These are phyloP conservation scores for Parnassius smintheus DNA, from an alignment of 2,888 invertebrate genomes.

Conservation along the genomic window DNA sequence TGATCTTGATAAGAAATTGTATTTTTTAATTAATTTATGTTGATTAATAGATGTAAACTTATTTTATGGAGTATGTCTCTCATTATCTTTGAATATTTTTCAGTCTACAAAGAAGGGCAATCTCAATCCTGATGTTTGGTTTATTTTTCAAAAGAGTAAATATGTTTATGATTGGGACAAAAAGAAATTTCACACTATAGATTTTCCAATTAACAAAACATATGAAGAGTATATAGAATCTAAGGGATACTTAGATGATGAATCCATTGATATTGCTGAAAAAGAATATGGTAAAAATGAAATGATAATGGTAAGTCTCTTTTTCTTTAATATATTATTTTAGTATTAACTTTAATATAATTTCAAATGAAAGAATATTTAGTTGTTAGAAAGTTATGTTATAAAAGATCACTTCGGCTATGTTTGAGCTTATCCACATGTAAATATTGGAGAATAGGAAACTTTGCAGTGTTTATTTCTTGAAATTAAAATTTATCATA, in stretches of 20 bases:
- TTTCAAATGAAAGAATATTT: no score
- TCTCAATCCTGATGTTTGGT: conserved; percentile 86
- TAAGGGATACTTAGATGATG: conserved; percentile 93
- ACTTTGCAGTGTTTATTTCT: no score
- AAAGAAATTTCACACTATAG: conserved; percentile 89
- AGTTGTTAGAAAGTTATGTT: no score
- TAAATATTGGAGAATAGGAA: no score
- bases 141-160: conserved; percentile 98
- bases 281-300: conserved; percentile 94
- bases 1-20: conserved; percentile 7
- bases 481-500: no score
- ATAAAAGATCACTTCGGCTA: no score
- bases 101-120: conserved; percentile 72
- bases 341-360: no score
- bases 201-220: conserved; percentile 90
- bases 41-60: neutral
- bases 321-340: neutral
- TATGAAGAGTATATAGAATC: conserved; percentile 89
- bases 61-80: no score
- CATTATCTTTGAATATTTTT: neutral
- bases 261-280: conserved; percentile 87
- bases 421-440: no score
- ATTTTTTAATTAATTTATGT: neutral
- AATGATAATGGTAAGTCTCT: conserved; percentile 86
- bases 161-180: conserved; percentile 94